Evolutionary conservation across 1,140 invertebrate genomes (phyloP), one percentile per base, ranked within the genome.

Genomic region (Agraylea sexmaculata): DNA sequence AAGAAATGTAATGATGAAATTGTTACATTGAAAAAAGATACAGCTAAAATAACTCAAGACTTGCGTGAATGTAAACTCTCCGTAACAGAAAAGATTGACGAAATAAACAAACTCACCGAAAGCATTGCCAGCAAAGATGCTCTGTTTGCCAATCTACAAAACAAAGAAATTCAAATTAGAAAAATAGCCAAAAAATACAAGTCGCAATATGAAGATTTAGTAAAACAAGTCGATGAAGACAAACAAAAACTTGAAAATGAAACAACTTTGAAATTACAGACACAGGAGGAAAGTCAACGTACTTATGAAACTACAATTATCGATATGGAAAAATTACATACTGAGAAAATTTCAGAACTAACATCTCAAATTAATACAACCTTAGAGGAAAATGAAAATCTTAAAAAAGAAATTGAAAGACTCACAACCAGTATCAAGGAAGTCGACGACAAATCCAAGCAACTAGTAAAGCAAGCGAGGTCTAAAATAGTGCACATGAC

Each of bases 181-280:
- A 88, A 86, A 56, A 89, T 94, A 54, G 91, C 87, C 2, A 83
- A 89, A 46, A 90, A 89, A 52, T 94, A 94, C 55, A 93, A 92
- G 58, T 79, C 75, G 4, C 84, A 85, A 51, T 88, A 75, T 54
- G 83, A 88, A 55, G 84, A 87, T 45, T 56, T 71, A 22, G 60
- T 66, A 0, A 80, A 78, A 54, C 65, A 64, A 3, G 59, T 74
- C 3, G 78, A 83, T 53, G 72, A 77, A 48, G 74, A 70, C 44
- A 69, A 69, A 54, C 68, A 70, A 47, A 74, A 69, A 45, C 57
- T 51, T 16, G 69, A 71, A 53, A 52, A 54, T 8, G 59, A 64
- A 42, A 62, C 49, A 31, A 56, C 59, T 18, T 65, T 58, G 23
- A 64, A 60, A 38, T 59, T 71, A 10, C 61, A 70, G 13, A 25